Evolutionary conservation across 35 echinoderm and acorn worm genomes (phyloP).

Genomic region (Apostichopus parvimensis): DNA sequence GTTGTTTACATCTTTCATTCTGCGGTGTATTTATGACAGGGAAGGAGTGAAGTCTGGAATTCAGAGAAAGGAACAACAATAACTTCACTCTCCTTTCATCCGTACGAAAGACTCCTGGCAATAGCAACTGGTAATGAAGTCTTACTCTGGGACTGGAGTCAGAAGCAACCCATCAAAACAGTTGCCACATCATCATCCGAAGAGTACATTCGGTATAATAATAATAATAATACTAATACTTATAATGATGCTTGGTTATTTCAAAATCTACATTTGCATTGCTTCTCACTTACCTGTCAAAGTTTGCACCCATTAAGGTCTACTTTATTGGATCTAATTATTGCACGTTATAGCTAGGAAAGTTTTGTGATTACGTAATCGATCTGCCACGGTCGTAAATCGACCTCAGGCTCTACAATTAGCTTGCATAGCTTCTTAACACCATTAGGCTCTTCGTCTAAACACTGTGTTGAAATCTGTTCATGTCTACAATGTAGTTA

Average conservation of each 20-base stretch:
- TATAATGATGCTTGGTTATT: too few species aligned
- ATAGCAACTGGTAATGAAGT: slow-evolving; percentile 91
- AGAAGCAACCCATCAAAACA: slow-evolving; percentile 63
- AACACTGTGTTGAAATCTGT: too few species aligned
- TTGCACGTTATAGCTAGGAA: neutral
- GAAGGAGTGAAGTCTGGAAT: slow-evolving; percentile 89
- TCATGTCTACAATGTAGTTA: too few species aligned
- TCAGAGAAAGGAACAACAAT: slow-evolving; percentile 80
- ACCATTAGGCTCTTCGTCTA: too few species aligned
- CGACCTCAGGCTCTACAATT: too few species aligned
- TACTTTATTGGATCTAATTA: too few species aligned
- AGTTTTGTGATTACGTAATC: neutral
- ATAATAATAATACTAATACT: too few species aligned
- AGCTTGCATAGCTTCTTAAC: too few species aligned
- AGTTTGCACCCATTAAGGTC: neutral
- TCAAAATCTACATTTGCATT: too few species aligned
- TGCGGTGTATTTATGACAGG: slow-evolving; percentile 49
- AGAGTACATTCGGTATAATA: slow-evolving; percentile 79
- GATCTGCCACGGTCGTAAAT: too few species aligned
- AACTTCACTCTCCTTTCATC: slow-evolving; percentile 91
- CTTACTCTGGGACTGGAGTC: slow-evolving; percentile 93
- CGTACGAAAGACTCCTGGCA: slow-evolving; percentile 77
- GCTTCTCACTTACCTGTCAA: neutral
- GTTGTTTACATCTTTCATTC: neutral
- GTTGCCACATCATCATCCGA: slow-evolving; percentile 62